A percentile compares a stretch with the other conserved stretches of the same genome.
These are phyloP conservation scores for Drosophila robusta DNA, from an alignment of 2,888 invertebrate species.

Conservation along the genomic window DNA sequence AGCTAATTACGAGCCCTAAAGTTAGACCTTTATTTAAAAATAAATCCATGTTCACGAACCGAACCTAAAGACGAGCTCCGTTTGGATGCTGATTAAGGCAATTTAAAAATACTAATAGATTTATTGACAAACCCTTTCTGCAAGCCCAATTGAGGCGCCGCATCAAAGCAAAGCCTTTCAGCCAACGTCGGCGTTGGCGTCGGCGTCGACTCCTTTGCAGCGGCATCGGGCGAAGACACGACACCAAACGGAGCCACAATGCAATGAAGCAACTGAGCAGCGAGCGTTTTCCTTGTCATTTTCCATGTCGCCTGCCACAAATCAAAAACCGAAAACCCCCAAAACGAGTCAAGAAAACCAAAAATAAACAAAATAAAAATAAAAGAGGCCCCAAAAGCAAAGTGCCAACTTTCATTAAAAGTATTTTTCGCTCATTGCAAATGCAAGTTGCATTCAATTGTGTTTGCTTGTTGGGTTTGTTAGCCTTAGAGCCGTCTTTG, in stretches of 20 bases:
- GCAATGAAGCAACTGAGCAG: conserved; percentile 15
- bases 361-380: conserved; percentile 12
- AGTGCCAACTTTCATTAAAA: conserved; percentile 82
- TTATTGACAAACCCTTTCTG: not conserved
- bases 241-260: conserved; percentile 12
- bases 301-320: conserved; percentile 79
- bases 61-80: too few relatives aligned
- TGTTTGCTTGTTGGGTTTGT: conserved; percentile 60
- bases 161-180: conserved; percentile 2
- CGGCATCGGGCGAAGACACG: not conserved
- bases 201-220: conserved; percentile 6
- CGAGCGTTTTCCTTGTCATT: conserved; percentile 65
- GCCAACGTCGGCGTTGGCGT: conserved; percentile 3
- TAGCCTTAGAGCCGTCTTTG: conserved; percentile 56
- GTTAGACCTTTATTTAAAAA: too few relatives aligned
- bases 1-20: too few relatives aligned
- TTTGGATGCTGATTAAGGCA: too few relatives aligned
- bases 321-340: conserved; percentile 62
- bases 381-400: conserved; percentile 63
- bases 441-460: conserved; percentile 78
- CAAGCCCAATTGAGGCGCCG: conserved; percentile 3
- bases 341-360: conserved; percentile 36
- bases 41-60: too few relatives aligned
- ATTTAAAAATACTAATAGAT: too few relatives aligned
- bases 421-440: conserved; percentile 77